Conservation (phyloP, 2,113 vertebrate species). For the Hippocampus barbouri region DNA sequence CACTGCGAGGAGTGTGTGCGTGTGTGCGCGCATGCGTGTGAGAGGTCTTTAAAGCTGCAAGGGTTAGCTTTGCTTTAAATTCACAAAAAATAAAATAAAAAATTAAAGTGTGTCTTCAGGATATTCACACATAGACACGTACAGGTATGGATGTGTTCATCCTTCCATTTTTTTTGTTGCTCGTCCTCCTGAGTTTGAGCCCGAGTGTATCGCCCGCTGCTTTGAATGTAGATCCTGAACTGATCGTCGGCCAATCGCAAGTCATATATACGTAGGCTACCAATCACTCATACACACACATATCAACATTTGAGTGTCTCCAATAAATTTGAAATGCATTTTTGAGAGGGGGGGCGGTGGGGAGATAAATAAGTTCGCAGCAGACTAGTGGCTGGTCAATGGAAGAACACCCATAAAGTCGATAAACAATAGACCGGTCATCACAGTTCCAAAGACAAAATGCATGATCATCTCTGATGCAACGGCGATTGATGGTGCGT, state of each 20-base stretch:
- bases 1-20: conserved; percentile 13
- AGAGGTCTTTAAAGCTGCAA: conserved; percentile 56
- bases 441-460: neutral
- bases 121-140: too few species aligned
- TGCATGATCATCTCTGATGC: neutral
- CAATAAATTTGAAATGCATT: neutral
- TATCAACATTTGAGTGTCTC: neutral
- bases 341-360: too few species aligned
- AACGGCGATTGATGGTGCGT: neutral
- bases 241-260: neutral
- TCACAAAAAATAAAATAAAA: conserved; percentile 24
- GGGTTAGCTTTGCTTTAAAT: conserved; percentile 56
- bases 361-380: too few species aligned
- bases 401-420: neutral
- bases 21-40: conserved; percentile 4
- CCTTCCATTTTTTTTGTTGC: too few species aligned
- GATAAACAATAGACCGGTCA: neutral
- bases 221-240: neutral
- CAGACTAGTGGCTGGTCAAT: too few species aligned
- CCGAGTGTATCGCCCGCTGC: neutral
- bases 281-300: neutral
- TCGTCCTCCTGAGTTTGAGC: neutral
- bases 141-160: too few species aligned
- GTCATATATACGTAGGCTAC: too few species aligned
- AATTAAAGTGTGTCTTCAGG: too few species aligned